These are phyloP conservation scores for Hetaerina titia DNA, from an alignment of 2,888 invertebrate species.

Conservation along the genomic window DNA sequence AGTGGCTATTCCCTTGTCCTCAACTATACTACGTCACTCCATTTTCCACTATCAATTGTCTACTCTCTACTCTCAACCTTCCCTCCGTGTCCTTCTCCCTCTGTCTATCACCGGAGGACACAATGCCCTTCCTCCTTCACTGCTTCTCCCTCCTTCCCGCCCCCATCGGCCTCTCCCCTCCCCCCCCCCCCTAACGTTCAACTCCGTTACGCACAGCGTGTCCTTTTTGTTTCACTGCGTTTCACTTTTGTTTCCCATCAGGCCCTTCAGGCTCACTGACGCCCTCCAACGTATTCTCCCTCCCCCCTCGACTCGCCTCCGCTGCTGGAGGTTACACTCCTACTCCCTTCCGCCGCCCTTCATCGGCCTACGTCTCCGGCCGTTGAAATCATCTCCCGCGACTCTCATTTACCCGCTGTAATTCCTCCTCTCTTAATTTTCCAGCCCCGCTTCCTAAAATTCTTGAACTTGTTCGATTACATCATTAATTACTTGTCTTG, in stretches of 20 bases:
- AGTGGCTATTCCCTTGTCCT: not conserved
- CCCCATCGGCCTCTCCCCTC: not conserved
- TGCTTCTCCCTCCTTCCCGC: not conserved
- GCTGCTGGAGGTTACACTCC: not conserved
- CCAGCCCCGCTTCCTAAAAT: not conserved
- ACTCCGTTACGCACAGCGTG: slow-evolving; percentile 64
- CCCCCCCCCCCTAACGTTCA: slow-evolving; percentile 33
- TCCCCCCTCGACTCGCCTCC: not conserved
- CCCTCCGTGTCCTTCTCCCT: not conserved
- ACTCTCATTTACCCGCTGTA: not conserved
- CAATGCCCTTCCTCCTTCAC: not conserved
- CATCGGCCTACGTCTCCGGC: not conserved
- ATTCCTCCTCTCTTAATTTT: not conserved
- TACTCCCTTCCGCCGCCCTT: not conserved
- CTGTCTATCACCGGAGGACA: not conserved
- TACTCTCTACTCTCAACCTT: not conserved
- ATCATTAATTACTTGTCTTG: not conserved
- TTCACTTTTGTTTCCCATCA: slow-evolving; percentile 63
- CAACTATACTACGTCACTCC: not conserved
- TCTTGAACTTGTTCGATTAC: not conserved
- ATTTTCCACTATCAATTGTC: slow-evolving; percentile 13
- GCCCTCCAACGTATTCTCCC: slow-evolving; percentile 27
- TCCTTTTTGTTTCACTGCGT: slow-evolving; percentile 61
- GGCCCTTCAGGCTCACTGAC: slow-evolving; percentile 45
- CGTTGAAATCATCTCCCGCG: not conserved